Conservation (phyloP, 1,140 invertebrate species). For the Drosophila mayri region DNA sequence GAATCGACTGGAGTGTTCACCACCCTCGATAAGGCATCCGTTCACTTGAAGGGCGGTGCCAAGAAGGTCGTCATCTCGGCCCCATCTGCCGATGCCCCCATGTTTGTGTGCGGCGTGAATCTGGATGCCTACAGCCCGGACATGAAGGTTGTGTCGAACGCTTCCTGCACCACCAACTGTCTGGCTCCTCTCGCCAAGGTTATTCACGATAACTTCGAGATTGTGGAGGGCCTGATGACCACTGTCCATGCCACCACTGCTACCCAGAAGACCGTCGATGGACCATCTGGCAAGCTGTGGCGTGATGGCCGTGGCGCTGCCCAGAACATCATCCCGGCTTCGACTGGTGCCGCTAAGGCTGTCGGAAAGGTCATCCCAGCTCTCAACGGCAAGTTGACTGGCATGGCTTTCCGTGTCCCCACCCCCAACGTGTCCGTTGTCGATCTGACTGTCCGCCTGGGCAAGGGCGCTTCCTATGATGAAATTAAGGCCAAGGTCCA, state of each 20-base stretch:
- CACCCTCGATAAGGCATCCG: constrained; percentile 95
- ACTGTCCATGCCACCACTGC: constrained; percentile 99
- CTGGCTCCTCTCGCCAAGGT: constrained; percentile 99
- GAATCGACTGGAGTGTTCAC: constrained; percentile 99
- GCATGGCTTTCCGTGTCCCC: constrained; percentile 99
- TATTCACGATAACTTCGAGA: constrained; percentile 97
- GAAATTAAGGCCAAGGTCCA: constrained; percentile 96
- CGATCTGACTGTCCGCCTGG: constrained; percentile 94
- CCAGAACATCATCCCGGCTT: constrained; percentile 99
- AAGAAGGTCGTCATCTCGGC: constrained; percentile 99
- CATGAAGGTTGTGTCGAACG: constrained; percentile 96
- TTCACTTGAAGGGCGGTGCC: constrained; percentile 95
- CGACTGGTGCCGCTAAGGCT: constrained; percentile 99
- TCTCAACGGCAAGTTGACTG: constrained; percentile 96
- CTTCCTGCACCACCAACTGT: constrained; percentile 99
- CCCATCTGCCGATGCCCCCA: constrained; percentile 98
- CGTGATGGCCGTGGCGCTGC: constrained; percentile 97
- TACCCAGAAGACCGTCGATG: constrained; percentile 99
- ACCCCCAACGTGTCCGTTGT: constrained; percentile 98
- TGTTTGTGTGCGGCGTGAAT: constrained; percentile 99
- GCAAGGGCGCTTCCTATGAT: constrained; percentile 93
- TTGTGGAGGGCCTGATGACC: constrained; percentile 99
- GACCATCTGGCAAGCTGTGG: constrained; percentile 97
- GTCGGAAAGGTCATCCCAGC: constrained; percentile 98
- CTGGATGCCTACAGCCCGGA: constrained; percentile 93